Conservation (phyloP, 2,113 vertebrate genomes). For the Ploceus nigricollis region DNA sequence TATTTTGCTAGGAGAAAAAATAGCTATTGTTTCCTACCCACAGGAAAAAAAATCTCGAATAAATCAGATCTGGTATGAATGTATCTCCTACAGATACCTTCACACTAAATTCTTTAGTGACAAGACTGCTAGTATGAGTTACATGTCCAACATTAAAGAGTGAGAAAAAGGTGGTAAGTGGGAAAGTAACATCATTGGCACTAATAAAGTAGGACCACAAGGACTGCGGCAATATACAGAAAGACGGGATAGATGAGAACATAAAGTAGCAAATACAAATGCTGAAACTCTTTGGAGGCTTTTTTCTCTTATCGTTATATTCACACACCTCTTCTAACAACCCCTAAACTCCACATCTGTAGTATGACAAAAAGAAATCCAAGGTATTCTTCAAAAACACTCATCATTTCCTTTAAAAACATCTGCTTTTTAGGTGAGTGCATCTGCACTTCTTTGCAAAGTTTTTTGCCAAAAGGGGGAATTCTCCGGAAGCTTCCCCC, state of each 20-base stretch:
- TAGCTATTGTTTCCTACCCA: background rate
- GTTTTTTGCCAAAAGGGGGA: background rate
- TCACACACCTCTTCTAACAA: background rate
- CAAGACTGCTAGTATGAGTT: background rate
- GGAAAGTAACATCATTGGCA: background rate
- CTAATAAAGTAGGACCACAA: background rate
- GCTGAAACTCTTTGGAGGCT: background rate
- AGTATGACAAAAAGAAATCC: background rate
- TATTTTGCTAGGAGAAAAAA: background rate
- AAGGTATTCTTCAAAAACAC: background rate
- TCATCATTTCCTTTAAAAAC: background rate
- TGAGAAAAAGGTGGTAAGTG: background rate
- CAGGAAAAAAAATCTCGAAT: background rate
- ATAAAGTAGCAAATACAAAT: background rate
- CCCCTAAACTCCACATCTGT: rapidly evolving
- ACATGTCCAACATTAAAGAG: background rate
- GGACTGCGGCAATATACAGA: background rate
- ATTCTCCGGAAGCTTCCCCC: background rate
- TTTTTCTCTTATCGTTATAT: background rate
- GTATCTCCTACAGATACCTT: background rate
- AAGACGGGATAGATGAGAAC: background rate
- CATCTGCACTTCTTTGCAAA: background rate
- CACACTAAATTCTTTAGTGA: conserved; percentile 6
- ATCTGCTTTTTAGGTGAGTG: background rate
- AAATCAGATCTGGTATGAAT: background rate